Evolutionary conservation across 2,888 invertebrate species (phyloP).

Genomic region (Latrodectus elegans): DNA sequence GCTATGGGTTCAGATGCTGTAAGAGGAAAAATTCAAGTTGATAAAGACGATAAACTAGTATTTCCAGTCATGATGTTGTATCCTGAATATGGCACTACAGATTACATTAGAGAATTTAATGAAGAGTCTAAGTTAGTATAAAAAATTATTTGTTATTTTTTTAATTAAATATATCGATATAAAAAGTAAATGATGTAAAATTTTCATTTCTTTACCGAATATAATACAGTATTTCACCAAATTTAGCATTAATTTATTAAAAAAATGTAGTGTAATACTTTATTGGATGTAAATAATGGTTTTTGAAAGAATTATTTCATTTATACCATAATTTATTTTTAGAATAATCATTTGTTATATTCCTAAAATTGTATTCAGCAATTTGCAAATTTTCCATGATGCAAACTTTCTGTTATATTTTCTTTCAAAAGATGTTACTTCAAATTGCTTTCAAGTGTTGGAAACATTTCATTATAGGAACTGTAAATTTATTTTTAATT

Average conservation of each 20-base stretch:
- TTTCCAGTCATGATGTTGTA: slow-evolving; percentile 94
- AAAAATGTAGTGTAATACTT: not conserved
- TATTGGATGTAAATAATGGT: not conserved
- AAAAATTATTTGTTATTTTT: not conserved
- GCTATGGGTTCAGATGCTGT: slow-evolving; percentile 82
- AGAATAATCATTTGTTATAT: no score
- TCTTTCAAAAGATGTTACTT: no score
- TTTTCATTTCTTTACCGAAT: not conserved
- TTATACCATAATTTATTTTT: not conserved
- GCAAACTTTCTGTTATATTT: no score
- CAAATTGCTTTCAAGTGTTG: no score
- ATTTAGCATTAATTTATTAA: not conserved
- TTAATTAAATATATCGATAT: not conserved
- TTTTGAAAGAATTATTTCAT: not conserved
- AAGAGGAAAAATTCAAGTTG: slow-evolving; percentile 75
- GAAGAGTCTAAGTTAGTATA: slow-evolving; percentile 53
- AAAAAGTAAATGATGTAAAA: not conserved
- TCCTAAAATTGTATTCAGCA: no score
- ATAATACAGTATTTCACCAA: not conserved
- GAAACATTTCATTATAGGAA: no score
- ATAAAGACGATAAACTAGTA: slow-evolving; percentile 79
- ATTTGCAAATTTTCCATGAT: no score
- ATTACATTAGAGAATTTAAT: slow-evolving; percentile 86
- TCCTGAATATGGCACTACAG: slow-evolving; percentile 90
- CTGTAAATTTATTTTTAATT: no score